Base-by-base conservation (phyloP, 2,113 vertebrate genomes). In the Nothocercus nigrocapillus region DNA sequence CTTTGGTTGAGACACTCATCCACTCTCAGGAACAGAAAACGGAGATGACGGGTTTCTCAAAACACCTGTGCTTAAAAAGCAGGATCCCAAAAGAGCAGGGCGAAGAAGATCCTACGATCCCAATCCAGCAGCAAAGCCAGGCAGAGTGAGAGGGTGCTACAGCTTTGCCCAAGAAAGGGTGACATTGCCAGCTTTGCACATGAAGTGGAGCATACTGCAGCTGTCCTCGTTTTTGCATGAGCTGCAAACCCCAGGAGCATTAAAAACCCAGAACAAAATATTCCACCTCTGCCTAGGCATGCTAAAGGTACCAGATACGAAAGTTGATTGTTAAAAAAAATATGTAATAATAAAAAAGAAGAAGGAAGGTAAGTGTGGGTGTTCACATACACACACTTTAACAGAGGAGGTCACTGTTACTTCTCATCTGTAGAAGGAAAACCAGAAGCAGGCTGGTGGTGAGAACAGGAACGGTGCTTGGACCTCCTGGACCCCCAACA, bases 1-100 rank as follows among this genome's bases (percentile, higher is more conserved):
- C 92, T 95, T 88, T 51, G 53, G 67, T 86, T 86, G 51, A 87
- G 85, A 94, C 40, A 81, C 85, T 93, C 88, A 92, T 92, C 70
- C 81, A 67, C 81, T 94, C 81, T 89, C 59, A 89, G 59, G 83
- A 93, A 93, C 73, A 90, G 83, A 92, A 95, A 95, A 94, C 74
- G 96, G 88, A 96, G 81, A 90, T 93, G 93, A 95, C 83, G 89
- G 66, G 93, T 89, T 93, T 95, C 92, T 96, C 3, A 0, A 94
- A 97, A 97, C 92, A 87, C 93, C 77, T 97, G 80, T 82, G 81
- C 62, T 93, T 69, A 94, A 90, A 96, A 92, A 73, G 86, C 89
- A 79, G 49, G 32, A 92, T 42, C 81, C 83, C 84, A 88, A 93
- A 96, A 94, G 7, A 73, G 80, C 66, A 96, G 90, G 54, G 70